Base-by-base conservation (phyloP, 2,888 invertebrate species). In the Tipula lateralis region DNA sequence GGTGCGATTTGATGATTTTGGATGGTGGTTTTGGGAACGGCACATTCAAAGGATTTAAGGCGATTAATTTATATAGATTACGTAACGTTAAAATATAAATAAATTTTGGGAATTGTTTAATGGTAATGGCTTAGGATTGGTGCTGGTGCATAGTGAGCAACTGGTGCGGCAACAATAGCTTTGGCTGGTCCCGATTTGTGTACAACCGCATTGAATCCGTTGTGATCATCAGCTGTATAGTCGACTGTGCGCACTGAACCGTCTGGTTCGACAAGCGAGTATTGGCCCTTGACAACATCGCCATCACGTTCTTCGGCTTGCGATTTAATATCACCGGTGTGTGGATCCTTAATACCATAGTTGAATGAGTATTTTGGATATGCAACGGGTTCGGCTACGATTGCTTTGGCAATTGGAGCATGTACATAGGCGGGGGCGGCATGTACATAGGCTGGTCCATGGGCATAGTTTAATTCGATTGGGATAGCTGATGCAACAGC, bases 241-340 rank as follows among this genome's bases (percentile, higher is more conserved):
- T 93, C 91, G 66, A 94, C 94, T 66, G 91, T 91, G 86, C 91
- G 89, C 86, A 91, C 90, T 34, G 90, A 90, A 86, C 91, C 91
- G 87, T 91, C 91, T 85, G 91, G 91, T 88, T 91, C 91, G 84
- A 91, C 91, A 85, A 91, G 88, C 34, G 91, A 91, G 87, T 93
- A 93, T 87, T 93, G 92, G 88, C 95, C 95, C 91, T 93, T 93
- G 29, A 95, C 95, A 12, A 93, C 93, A 88, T 95, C 93, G 3
- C 95, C 95, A 88, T 94, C 93, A 86, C 93, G 91, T 87, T 93
- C 92, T 88, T 94, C 94, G 83, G 92, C 92, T 87, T 94, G 94
- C 32, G 93, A 93, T 88, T 94, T 94, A 85, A 94, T 92, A 88
- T 94, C 94, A n/a, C 94, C 94, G 7, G 94, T 94, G 87, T 94